Evolutionary conservation across 2,888 invertebrate genomes (phyloP).

Genomic region (Horisme vitalbata): DNA sequence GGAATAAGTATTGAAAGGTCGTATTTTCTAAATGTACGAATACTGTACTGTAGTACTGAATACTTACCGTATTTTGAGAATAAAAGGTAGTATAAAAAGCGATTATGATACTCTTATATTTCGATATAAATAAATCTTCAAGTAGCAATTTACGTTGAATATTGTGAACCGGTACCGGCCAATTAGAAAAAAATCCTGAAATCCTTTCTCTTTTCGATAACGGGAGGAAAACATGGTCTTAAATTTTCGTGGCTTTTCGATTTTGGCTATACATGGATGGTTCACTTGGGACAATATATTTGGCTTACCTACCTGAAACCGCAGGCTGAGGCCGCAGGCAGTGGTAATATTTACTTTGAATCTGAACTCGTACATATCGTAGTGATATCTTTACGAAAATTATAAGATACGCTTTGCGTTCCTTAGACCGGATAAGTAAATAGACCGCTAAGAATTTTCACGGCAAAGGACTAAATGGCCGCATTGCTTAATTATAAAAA

Average conservation of each 20-base stretch:
- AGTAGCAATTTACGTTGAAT: slow-evolving; percentile 28
- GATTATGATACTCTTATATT: slow-evolving; percentile 22
- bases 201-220: slow-evolving; percentile 27
- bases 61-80: background rate
- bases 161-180: slow-evolving; percentile 18
- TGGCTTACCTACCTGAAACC: slow-evolving; percentile 34
- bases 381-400: slow-evolving; percentile 12
- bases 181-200: slow-evolving; percentile 29
- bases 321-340: slow-evolving; percentile 24
- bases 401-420: no score
- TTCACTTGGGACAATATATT: slow-evolving; percentile 35
- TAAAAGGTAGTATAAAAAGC: slow-evolving; percentile 15
- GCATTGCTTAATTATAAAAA: no score
- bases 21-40: slow-evolving; percentile 1
- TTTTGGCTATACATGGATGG: slow-evolving; percentile 30
- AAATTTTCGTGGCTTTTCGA: slow-evolving; percentile 34
- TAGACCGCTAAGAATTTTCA: no score
- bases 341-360: slow-evolving; percentile 27
- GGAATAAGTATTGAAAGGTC: slow-evolving; percentile 2
- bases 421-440: no score
- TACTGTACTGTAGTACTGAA: no score
- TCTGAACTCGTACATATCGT: slow-evolving; percentile 5
- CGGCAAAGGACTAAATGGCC: no score
- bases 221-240: slow-evolving; percentile 28
- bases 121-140: slow-evolving; percentile 28